A percentile compares a stretch with the other conserved stretches of the same genome.
Evolutionary conservation across 2,888 invertebrate genomes (phyloP).

Genomic region (Drosophila rellima): DNA sequence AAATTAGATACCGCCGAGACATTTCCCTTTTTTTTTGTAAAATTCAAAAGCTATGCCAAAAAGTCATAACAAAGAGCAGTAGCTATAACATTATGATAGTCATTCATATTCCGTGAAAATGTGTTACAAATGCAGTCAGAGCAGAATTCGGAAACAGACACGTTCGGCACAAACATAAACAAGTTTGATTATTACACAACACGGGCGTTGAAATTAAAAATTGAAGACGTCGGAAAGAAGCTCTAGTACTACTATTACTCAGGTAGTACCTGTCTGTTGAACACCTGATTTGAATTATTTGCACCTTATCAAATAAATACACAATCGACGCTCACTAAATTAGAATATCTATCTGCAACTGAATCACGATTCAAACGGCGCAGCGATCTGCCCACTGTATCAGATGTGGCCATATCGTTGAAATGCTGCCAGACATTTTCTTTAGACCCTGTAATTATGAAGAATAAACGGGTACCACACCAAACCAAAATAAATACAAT

Average conservation of each 20-base stretch:
- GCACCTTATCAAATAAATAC: slow-evolving; percentile 79
- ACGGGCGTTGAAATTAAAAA: slow-evolving; percentile 79
- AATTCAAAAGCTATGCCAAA: slow-evolving; percentile 9
- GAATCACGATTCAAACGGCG: slow-evolving; percentile 9
- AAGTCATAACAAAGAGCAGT: slow-evolving; percentile 38
- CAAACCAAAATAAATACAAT: too few relatives aligned
- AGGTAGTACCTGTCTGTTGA: slow-evolving; percentile 1
- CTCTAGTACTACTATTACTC: slow-evolving; percentile 20
- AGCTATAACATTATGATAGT: slow-evolving; percentile 44
- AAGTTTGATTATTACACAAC: slow-evolving; percentile 81
- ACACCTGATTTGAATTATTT: slow-evolving; percentile 64
- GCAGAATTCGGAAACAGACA: slow-evolving; percentile 80
- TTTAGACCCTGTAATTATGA: not conserved
- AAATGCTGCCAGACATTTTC: slow-evolving; percentile 2
- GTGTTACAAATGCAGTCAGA: slow-evolving; percentile 69
- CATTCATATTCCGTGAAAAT: slow-evolving; percentile 57
- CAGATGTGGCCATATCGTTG: slow-evolving; percentile 6
- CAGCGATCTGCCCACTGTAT: slow-evolving; percentile 19
- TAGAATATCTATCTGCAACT: slow-evolving; percentile 68
- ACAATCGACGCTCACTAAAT: slow-evolving; percentile 62
- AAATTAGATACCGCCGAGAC: not conserved
- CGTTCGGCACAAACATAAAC: slow-evolving; percentile 71
- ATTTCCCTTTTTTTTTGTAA: slow-evolving; percentile 24
- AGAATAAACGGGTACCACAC: not conserved
- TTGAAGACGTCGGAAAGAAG: slow-evolving; percentile 50